Evolutionary conservation across 2,113 vertebrate genomes (phyloP), one percentile per base, ranked within the genome.

Genomic region (Pelobates fuscus): DNA sequence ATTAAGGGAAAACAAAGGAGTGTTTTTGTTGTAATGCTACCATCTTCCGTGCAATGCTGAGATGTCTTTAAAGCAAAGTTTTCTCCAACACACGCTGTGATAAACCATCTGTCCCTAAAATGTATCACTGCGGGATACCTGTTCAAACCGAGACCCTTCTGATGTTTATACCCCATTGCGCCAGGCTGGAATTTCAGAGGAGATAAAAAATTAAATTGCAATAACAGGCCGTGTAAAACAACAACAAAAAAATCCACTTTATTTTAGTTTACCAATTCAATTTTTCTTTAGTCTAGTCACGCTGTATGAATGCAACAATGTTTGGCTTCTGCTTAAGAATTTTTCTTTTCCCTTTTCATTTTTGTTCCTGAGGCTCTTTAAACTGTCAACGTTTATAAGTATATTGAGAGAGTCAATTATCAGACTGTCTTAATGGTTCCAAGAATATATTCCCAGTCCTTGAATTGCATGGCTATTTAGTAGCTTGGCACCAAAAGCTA

Each of bases 101-200:
- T 77, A 61, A 77, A 68, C 73, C 73, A 77, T 77, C 73, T 68
- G 73, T 68, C 73, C 43, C 29, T 27, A 68, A 68, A 64, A 68
- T 67, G 26, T 66, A 61, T 68, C 73, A 37, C 73, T 52, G 24
- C 64, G 18, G 65, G 73, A 77, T 68, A 68, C 73, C 65, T 77
- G 55, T 29, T 68, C 57, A 46, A 27, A 30, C 57, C 18, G 27
- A 52, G 26, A 17, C 55, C 43, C 26, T 68, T 61, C 55, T 52
- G 65, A 46, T 77, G 44, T 68, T 20, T 68, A 60, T 68, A 41
- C 21, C 58, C 15, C 65, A 54, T 61, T 67, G 43, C 30, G 32
- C 15, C 27, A 46, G n/a, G 20, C 41, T 60, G 15, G 44, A 60
- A 68, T 60, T 20, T 43, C 24, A 23, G 18, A 21, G 60, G 32